These are phyloP conservation scores for Drosophila arawakana DNA, from an alignment of 1,140 invertebrate species.

Conservation along the genomic window DNA sequence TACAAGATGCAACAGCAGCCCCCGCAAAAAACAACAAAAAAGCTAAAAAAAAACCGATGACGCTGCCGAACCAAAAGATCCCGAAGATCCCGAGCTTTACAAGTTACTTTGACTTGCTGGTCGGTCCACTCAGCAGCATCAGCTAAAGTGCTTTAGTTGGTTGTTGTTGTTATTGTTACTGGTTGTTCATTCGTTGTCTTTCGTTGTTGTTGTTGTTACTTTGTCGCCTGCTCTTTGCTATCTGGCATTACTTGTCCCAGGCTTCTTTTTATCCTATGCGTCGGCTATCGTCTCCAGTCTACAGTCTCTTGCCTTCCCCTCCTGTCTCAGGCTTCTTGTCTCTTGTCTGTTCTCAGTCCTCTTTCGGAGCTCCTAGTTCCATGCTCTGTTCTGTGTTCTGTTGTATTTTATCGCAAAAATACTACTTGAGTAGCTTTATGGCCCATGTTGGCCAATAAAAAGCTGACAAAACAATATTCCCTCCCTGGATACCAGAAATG, in stretches of 20 bases:
- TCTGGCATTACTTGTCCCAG: conserved; percentile 71
- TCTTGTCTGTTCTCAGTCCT: conserved; percentile 10
- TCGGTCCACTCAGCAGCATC: conserved; percentile 49
- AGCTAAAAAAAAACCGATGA: neutral
- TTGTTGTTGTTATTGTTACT: conserved; percentile 23
- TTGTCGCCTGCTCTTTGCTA: conserved; percentile 57
- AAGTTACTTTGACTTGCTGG: conserved; percentile 78
- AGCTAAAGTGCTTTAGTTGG: conserved; percentile 64
- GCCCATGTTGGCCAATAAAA: conserved; percentile 81
- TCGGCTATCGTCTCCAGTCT: conserved; percentile 40
- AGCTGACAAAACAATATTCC: conserved; percentile 82
- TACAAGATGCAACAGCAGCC: conserved; percentile 69
- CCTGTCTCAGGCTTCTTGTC: neutral
- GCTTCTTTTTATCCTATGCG: conserved; percentile 75
- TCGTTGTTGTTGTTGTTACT: conserved; percentile 42
- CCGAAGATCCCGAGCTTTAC: conserved; percentile 66
- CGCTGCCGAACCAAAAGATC: conserved; percentile 6
- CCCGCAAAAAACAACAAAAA: conserved; percentile 43
- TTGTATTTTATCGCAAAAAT: conserved; percentile 83
- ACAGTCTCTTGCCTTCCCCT: conserved; percentile 21
- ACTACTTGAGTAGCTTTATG: conserved; percentile 83
- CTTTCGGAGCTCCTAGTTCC: conserved; percentile 23
- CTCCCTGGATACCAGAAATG: conserved; percentile 20
- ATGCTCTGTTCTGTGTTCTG: conserved; percentile 51
- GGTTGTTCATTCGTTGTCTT: conserved; percentile 9